Evolutionary conservation across 2,113 vertebrate species (phyloP).

Genomic region (Puntigrus tetrazona): DNA sequence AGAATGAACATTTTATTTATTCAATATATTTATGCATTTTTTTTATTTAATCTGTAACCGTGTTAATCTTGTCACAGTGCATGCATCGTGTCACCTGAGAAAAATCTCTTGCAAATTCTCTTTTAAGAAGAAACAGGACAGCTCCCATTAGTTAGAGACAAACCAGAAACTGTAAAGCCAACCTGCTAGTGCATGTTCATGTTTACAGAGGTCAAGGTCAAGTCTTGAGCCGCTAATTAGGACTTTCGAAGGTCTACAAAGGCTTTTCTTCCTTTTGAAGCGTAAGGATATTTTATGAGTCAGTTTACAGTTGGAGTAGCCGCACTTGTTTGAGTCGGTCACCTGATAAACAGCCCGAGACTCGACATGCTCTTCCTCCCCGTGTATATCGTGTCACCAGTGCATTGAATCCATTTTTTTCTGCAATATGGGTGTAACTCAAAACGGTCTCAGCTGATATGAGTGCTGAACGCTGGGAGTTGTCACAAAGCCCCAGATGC

Average conservation of each 20-base stretch:
- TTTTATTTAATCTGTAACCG: no score
- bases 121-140: background rate
- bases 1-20: no score
- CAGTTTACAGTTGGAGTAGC: background rate
- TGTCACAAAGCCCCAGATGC: conserved; percentile 44
- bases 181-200: conserved; percentile 15
- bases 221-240: conserved; percentile 46
- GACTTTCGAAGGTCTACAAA: conserved; percentile 18
- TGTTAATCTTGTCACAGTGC: background rate
- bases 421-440: conserved; percentile 38
- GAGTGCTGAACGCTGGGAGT: conserved; percentile 39
- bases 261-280: conserved; percentile 10
- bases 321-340: background rate
- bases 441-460: conserved; percentile 33
- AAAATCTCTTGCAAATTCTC: background rate
- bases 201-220: conserved; percentile 24
- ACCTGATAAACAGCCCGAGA: conserved; percentile 7
- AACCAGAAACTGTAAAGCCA: conserved; percentile 19
- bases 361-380: background rate
- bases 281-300: conserved; percentile 8
- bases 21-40: no score
- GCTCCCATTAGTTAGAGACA: conserved; percentile 31
- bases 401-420: conserved; percentile 26
- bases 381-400: background rate
- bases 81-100: no score